These are phyloP conservation scores for Pseudochaenichthys georgianus DNA, from an alignment of 2,797 vertebrate genomes.

Conservation along the genomic window DNA sequence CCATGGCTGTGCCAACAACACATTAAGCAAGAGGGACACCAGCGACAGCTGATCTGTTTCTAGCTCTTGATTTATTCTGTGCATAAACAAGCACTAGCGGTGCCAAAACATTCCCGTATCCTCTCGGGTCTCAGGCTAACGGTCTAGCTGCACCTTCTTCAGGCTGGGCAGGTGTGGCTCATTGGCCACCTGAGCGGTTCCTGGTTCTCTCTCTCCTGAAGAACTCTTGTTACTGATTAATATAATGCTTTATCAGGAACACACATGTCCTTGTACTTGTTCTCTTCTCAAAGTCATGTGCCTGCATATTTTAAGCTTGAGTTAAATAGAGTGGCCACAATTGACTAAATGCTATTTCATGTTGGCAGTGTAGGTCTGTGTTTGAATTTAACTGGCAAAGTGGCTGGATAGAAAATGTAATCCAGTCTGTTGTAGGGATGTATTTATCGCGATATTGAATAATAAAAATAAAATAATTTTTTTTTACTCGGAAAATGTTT, in stretches of 20 bases:
- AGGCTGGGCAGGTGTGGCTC: constrained; percentile 19
- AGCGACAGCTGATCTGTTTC: constrained; percentile 1
- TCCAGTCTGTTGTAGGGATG: background rate
- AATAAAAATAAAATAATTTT: no score
- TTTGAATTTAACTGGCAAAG: background rate
- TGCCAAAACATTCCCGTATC: background rate
- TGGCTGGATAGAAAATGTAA: background rate
- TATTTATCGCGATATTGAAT: no score
- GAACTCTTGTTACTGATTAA: constrained; percentile 19
- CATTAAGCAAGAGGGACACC: background rate
- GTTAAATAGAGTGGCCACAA: background rate
- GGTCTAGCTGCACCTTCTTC: constrained; percentile 10
- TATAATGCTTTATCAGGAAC: constrained; percentile 5
- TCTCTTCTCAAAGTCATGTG: background rate
- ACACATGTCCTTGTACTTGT: background rate
- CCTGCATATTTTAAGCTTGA: constrained; percentile 4
- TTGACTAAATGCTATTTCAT: background rate
- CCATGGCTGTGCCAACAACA: background rate
- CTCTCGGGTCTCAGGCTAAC: background rate
- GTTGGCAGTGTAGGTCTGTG: background rate
- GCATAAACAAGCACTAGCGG: constrained; percentile 6
- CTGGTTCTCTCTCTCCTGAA: constrained; percentile 10
- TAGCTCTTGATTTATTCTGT: constrained; percentile 23
- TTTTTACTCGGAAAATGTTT: no score
- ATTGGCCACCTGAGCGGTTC: constrained; percentile 23